Conservation (phyloP, 1,140 invertebrate genomes). For the Drosophila setifemur region DNA sequence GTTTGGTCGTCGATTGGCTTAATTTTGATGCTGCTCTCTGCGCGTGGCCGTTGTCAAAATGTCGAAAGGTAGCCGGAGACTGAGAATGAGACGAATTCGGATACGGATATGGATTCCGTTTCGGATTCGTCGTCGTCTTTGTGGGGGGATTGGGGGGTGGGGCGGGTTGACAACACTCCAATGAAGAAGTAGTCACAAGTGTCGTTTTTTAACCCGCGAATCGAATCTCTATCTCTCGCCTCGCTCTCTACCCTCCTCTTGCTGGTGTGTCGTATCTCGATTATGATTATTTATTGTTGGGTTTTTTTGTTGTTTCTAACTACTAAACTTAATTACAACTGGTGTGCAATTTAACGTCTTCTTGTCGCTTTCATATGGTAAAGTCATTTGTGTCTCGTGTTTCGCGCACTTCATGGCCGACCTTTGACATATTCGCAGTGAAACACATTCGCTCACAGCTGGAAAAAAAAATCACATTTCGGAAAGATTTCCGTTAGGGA, state of each 20-base stretch:
- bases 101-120: not conserved
- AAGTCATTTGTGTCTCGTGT: conserved; percentile 44
- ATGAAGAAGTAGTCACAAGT: not conserved
- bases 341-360: conserved; percentile 69
- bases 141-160: no score
- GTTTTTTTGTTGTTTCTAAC: conserved; percentile 51
- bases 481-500: not conserved
- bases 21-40: conserved; percentile 76
- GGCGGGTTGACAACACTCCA: not conserved
- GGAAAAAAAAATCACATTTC: conserved; percentile 16
- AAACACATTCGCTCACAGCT: conserved; percentile 73
- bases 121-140: no score
- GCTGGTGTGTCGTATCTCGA: conserved; percentile 5
- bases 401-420: conserved; percentile 75
- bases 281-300: conserved; percentile 16
- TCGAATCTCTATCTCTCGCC: not conserved
- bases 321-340: conserved; percentile 78
- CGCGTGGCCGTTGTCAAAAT: conserved; percentile 59
- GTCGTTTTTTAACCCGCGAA: not conserved
- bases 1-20: conserved; percentile 68
- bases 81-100: conserved; percentile 1
- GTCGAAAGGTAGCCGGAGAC: not conserved
- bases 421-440: conserved; percentile 80
- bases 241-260: not conserved
- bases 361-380: conserved; percentile 44